Conservation (phyloP, 2,797 vertebrate genomes). For the Mormyrus hasselquistii region DNA sequence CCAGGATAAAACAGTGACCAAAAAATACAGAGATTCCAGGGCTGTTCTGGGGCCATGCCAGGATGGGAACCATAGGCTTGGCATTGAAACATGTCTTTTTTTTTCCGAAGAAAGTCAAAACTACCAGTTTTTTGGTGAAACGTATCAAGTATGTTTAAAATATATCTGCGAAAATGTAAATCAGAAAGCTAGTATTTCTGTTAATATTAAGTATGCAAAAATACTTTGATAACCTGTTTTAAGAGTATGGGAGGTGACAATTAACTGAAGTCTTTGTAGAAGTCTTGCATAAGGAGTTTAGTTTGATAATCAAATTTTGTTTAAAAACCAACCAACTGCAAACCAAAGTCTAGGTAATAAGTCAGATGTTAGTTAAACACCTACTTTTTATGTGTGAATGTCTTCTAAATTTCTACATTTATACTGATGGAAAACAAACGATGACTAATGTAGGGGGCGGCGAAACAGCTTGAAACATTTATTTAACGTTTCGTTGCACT, state of each 20-base stretch:
- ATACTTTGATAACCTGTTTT: constrained; percentile 51
- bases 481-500: constrained; percentile 44
- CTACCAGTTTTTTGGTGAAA: constrained; percentile 42
- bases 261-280: constrained; percentile 53
- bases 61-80: background rate
- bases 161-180: constrained; percentile 1
- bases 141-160: constrained; percentile 70
- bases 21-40: constrained; percentile 23
- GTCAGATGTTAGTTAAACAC: constrained; percentile 69
- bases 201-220: constrained; percentile 35
- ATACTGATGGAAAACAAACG: constrained; percentile 62
- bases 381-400: constrained; percentile 69
- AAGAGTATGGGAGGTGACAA: constrained; percentile 56
- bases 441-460: constrained; percentile 54
- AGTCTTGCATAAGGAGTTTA: constrained; percentile 67
- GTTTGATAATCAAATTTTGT: constrained; percentile 69
- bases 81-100: constrained; percentile 58
- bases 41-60: background rate
- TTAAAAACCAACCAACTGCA: constrained; percentile 60
- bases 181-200: constrained; percentile 58
- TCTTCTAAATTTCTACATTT: constrained; percentile 88
- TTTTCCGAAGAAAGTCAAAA: constrained; percentile 49
- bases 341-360: constrained; percentile 92
- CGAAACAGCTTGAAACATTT: constrained; percentile 58
- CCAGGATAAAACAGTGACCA: background rate